phyloP scores from a whole-genome alignment of 2,888 invertebrate genomes.

The Drosophila nr. perissopoda region DNA sequence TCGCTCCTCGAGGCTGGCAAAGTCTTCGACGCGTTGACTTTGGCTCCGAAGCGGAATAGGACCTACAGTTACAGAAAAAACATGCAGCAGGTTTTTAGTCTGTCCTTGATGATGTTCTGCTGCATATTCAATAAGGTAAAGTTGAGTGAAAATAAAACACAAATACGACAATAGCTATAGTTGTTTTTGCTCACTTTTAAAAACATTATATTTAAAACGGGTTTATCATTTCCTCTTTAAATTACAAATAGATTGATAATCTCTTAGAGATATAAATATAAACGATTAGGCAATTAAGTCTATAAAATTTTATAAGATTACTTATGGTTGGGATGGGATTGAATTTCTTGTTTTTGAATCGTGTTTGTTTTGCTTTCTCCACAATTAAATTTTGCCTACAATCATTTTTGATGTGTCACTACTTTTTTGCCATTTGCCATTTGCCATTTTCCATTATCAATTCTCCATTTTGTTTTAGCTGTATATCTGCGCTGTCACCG shows the following conservation, averaged over 20 bases:
- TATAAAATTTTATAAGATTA: constrained; percentile 35
- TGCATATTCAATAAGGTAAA: neutral
- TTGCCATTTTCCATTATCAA: neutral
- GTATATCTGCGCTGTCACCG: constrained; percentile 3
- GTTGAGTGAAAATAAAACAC: neutral
- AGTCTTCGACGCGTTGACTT: neutral
- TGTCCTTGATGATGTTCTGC: neutral
- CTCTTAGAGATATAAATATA: constrained; percentile 70
- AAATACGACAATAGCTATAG: too few relatives aligned
- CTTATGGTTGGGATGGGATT: constrained; percentile 29
- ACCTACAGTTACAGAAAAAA: neutral
- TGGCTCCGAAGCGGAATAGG: neutral
- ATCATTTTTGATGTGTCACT: neutral
- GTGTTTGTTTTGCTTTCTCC: neutral
- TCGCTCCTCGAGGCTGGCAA: neutral
- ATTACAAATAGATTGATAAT: constrained; percentile 66
- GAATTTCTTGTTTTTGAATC: constrained; percentile 16
- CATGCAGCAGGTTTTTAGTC: neutral
- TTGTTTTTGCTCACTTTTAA: constrained; percentile 58
- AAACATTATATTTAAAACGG: constrained; percentile 71
- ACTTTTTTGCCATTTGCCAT: neutral
- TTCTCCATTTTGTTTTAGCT: neutral
- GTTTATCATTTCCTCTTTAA: constrained; percentile 51
- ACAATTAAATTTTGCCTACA: constrained; percentile 9
- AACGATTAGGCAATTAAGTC: constrained; percentile 50